Conservation (phyloP, 1,140 invertebrate species). For the Drosophila gunungcola region DNA sequence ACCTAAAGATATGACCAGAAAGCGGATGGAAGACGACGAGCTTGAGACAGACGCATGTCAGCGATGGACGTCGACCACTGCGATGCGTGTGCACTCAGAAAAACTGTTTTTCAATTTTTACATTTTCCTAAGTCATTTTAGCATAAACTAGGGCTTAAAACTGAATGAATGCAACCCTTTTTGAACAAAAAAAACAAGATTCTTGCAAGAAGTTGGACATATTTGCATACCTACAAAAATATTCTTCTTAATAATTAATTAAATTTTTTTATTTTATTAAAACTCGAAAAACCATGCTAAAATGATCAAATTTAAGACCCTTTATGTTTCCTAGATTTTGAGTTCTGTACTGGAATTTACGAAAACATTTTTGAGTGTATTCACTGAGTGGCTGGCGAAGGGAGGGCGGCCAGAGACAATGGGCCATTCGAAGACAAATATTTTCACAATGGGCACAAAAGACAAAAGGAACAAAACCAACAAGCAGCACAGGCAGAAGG, state of each 20-base stretch:
- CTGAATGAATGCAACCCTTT: too few species aligned
- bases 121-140: background rate
- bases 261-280: too few species aligned
- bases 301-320: too few species aligned
- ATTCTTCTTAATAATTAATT: too few species aligned
- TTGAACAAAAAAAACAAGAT: too few species aligned
- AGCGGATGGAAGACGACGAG: slow-evolving; percentile 34
- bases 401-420: slow-evolving; percentile 37
- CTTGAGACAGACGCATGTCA: slow-evolving; percentile 46
- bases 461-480: slow-evolving; percentile 44
- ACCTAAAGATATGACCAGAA: slow-evolving; percentile 18
- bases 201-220: too few species aligned
- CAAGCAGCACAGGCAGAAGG: slow-evolving; percentile 31
- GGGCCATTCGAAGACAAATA: slow-evolving; percentile 61
- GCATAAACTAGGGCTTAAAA: too few species aligned
- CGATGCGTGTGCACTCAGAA: slow-evolving; percentile 28
- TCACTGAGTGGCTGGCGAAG: background rate
- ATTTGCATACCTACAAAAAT: too few species aligned
- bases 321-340: too few species aligned
- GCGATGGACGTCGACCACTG: slow-evolving; percentile 14
- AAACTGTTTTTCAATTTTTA: background rate
- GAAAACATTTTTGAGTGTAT: slow-evolving; percentile 9
- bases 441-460: slow-evolving; percentile 54
- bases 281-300: too few species aligned
- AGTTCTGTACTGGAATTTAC: too few species aligned